Base-by-base conservation (phyloP, 2,797 vertebrate genomes). In the Microctenopoma lineatum region DNA sequence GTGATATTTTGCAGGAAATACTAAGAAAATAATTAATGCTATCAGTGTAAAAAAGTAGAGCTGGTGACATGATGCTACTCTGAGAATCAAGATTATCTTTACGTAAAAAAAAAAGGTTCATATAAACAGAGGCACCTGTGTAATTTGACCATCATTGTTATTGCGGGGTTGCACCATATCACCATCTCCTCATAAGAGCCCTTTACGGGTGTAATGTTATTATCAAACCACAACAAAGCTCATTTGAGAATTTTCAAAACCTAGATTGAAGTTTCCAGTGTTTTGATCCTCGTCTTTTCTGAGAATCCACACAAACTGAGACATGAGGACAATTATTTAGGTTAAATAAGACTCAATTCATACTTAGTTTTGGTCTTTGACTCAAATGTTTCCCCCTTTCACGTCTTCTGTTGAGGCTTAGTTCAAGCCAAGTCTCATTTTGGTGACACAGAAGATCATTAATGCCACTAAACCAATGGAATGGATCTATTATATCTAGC, bases 11-110 rank as follows among this genome's bases (percentile, higher is more conserved):
- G 57, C 39, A 80, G n/a, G 66, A 70, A 73, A 36, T 46, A 46
- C 18, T 4, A 15, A n/a, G 3, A 44, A 52, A 47, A 58, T 0
- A 73, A 44, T 75, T 69, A 81, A 85, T 86, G 66, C 63, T 86
- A 7, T 46, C 45, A 54, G 68, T 78, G 75, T 71, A 70, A 69
- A 60, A 67, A 48, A 7, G 32, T 58, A 26, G 34, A 79, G 36
- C 38, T 29, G 29, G 56, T 47, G 59, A 71, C 52, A 26, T 8
- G 42, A 66, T 0, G 56, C 50, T 13, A 6, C 38, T 53, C 57
- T 61, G 16, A 34, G 29, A 46, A 41, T 61, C 47, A 27, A 50
- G 15, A 44, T 69, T 15, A 57, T 41, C 15, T 34, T 15, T 5
- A 42, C 46, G 47, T 59, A 25, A 68, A 47, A 70, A 79, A 67